Percentiles rank a stretch among this genome's conserved stretches.
Conservation (phyloP, 2,888 invertebrate genomes). For the Lepidocyrtinus sp. region DNA sequence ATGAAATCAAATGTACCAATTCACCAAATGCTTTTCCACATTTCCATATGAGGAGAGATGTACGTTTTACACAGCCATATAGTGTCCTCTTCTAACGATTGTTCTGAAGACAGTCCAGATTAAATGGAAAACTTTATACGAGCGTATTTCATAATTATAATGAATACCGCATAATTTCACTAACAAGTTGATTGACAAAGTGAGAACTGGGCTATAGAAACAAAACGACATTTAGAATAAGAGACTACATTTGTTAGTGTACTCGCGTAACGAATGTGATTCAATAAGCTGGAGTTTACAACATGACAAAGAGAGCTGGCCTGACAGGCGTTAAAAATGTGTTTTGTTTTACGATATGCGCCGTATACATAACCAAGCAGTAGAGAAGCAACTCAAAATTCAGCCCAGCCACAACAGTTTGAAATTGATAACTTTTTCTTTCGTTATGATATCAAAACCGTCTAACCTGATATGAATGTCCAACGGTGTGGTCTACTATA, state of each 20-base stretch:
- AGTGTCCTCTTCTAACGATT: not conserved
- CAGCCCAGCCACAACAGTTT: too few relatives aligned
- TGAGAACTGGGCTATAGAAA: not conserved
- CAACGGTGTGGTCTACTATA: slow-evolving; percentile 46
- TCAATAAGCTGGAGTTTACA: not conserved
- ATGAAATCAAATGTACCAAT: slow-evolving; percentile 56
- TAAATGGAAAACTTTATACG: not conserved
- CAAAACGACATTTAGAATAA: not conserved
- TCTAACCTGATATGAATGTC: not conserved
- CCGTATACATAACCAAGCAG: too few relatives aligned
- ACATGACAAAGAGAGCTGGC: not conserved
- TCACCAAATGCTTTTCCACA: slow-evolving; percentile 28
- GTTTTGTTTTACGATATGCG: not conserved
- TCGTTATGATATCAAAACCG: not conserved
- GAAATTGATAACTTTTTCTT: not conserved
- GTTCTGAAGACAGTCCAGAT: not conserved
- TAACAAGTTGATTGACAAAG: slow-evolving; percentile 20
- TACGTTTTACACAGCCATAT: not conserved
- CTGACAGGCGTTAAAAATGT: not conserved
- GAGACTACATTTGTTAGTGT: not conserved
- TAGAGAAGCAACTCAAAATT: too few relatives aligned
- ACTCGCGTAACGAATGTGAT: not conserved
- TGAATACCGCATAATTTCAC: slow-evolving; percentile 30
- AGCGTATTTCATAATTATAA: slow-evolving; percentile 11
- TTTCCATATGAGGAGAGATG: too few relatives aligned